A percentile compares a stretch with the other conserved stretches of the same genome.
These are phyloP conservation scores for Bombus soroeensis DNA, from an alignment of 1,140 invertebrate genomes.

Conservation along the genomic window DNA sequence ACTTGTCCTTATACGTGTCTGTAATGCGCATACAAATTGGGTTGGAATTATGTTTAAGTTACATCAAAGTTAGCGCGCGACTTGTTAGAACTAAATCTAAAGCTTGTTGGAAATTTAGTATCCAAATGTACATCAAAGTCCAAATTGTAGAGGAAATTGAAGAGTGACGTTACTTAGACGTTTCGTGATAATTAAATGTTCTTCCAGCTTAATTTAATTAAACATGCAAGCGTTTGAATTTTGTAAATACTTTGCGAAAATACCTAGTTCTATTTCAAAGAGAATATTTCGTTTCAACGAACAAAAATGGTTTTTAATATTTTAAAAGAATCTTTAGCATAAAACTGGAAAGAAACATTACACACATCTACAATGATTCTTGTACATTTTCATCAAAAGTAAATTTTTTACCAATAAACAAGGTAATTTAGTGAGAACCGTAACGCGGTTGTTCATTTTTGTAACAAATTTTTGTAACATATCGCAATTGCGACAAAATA, in stretches of 20 bases:
- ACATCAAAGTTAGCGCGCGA: not conserved
- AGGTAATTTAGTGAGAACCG: no score
- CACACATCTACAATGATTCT: no score
- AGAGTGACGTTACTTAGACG: not conserved
- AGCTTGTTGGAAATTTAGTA: not conserved
- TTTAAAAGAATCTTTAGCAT: no score
- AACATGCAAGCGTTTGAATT: not conserved
- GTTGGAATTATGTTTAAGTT: constrained; percentile 11
- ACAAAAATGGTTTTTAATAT: no score
- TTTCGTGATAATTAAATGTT: not conserved
- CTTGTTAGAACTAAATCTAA: not conserved
- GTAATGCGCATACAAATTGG: not conserved
- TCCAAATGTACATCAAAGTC: not conserved
- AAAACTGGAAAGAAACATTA: no score
- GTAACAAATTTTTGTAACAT: no score
- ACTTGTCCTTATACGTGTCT: not conserved
- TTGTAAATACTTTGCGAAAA: not conserved
- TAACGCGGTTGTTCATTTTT: no score
- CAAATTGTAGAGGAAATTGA: not conserved
- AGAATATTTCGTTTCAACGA: no score
- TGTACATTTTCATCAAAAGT: no score
- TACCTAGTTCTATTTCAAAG: not conserved
- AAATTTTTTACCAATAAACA: no score
- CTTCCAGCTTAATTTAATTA: not conserved
- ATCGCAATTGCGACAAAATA: no score